Conservation (phyloP, 2,797 vertebrate species). For the Ctenochaetus hawaiiensis region DNA sequence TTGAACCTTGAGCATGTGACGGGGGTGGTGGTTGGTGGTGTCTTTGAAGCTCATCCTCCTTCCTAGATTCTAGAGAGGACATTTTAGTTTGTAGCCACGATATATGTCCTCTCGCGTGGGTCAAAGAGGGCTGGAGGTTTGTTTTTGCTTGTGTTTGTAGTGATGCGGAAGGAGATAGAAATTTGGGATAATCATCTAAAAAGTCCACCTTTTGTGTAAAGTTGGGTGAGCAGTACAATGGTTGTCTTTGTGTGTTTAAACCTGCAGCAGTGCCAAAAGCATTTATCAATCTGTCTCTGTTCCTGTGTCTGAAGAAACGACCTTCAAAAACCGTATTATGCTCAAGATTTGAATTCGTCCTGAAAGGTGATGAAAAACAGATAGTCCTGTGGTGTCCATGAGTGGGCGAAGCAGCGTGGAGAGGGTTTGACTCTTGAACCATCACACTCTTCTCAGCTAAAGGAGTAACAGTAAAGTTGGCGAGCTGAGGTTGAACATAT, state of each 20-base stretch:
- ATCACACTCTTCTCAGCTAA: neutral
- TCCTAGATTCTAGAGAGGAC: neutral
- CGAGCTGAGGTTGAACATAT: constrained; percentile 18
- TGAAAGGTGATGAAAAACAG: neutral
- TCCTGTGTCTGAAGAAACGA: constrained; percentile 34
- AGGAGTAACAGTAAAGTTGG: neutral
- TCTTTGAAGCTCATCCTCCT: constrained; percentile 17
- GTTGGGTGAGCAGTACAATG: constrained; percentile 10
- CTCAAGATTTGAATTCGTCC: neutral
- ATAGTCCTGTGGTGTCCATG: neutral
- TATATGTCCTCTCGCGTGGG: neutral
- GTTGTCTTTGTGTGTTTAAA: constrained; percentile 27
- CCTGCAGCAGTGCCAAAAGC: constrained; percentile 3
- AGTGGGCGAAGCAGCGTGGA: neutral
- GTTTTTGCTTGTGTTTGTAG: constrained; percentile 26
- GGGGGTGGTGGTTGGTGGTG: neutral
- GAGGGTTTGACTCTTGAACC: constrained; percentile 1
- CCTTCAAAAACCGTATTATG: neutral
- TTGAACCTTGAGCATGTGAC: constrained; percentile 3
- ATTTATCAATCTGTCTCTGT: constrained; percentile 2
- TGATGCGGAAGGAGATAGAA: neutral
- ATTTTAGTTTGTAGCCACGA: constrained; percentile 5
- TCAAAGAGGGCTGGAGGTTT: constrained; percentile 5
- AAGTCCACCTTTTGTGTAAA: constrained; percentile 30
- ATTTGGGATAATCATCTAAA: constrained; percentile 21